Percentiles rank a stretch among this genome's conserved stretches.
These are phyloP conservation scores for Laterallus jamaicensis DNA, from an alignment of 2,113 vertebrate genomes.

Conservation along the genomic window DNA sequence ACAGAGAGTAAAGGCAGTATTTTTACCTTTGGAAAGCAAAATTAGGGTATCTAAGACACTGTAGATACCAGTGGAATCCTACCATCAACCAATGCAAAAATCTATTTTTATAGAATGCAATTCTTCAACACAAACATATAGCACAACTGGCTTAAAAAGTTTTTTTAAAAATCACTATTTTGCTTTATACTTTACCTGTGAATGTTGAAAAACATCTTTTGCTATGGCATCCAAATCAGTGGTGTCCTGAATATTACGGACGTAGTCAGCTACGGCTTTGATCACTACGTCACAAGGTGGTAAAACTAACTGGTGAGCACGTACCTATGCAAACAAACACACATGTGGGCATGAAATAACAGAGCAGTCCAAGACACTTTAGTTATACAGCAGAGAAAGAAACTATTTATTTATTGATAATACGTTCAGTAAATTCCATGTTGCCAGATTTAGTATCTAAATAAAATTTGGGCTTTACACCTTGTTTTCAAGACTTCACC, in stretches of 20 bases:
- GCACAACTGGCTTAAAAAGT: background rate
- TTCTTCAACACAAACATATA: background rate
- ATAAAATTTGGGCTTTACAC: background rate
- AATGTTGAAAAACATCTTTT: constrained; percentile 94
- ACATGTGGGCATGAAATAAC: background rate
- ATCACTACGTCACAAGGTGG: constrained; percentile 95
- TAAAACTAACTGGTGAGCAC: constrained; percentile 94
- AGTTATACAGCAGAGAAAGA: background rate
- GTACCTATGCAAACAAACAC: constrained; percentile 80
- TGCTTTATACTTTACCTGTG: constrained; percentile 80
- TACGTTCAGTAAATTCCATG: rapidly evolving
- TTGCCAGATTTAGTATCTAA: background rate
- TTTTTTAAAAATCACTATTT: background rate
- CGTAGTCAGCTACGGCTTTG: constrained; percentile 92
- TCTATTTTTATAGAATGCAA: background rate
- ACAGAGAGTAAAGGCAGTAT: background rate
- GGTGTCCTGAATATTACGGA: constrained; percentile 89
- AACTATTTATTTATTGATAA: background rate
- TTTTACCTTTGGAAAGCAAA: background rate
- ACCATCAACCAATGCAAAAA: background rate
- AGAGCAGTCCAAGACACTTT: background rate
- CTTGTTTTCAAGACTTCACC: background rate
- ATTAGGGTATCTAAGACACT: background rate
- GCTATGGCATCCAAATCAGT: constrained; percentile 90
- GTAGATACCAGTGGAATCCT: background rate